Evolutionary conservation across 2,797 vertebrate genomes (phyloP), one percentile per base, ranked within the genome.

Genomic region (Ptychadena robeensis): DNA sequence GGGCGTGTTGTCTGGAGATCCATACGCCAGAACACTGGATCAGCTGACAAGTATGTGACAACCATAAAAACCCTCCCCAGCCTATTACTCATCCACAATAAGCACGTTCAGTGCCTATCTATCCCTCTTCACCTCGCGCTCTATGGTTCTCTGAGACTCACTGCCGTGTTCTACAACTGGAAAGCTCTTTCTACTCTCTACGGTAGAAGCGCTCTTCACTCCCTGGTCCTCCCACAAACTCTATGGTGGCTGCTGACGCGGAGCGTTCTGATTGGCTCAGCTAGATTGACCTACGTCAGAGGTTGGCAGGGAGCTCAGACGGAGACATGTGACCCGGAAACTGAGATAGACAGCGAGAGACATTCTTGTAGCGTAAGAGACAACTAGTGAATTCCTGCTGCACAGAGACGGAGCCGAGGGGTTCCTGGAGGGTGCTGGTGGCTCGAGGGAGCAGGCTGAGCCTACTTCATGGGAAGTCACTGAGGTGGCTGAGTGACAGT

Each of bases 251-350:
- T 63, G 76, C 82, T 83, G 82, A 83, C 82, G 82, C 82, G 82
- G 76, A 75, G 38, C 15, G 6, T 9, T 8, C 63, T 73, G 34
- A 79, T 83, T 83, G 75, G 82, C 30, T 78, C 25, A 30, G 63
- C 3, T 25, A 31, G 9, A 4, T 38, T 31, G 34, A 18, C 8
- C 11, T 27, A 32, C 81, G 73, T 77, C 81, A 77, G 48, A 70
- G 68, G 67, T 34, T 79, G 75, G 61, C 75, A 37, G 30, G 30
- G 74, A 64, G 44, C 40, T 34, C 31, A 72, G 68, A 78, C 81
- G 38, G 81, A 73, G 69, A 79, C 82, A 83, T 34, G 82, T 83
- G 82, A 83, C 82, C 75, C 82, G 82, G 82, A 83, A 83, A 73
- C 82, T 71, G 82, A 79, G 69, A 15, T 67, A 73, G 82, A 79